Evolutionary conservation across 2,888 invertebrate species (phyloP).

Genomic region (Coenonympha glycerion): DNA sequence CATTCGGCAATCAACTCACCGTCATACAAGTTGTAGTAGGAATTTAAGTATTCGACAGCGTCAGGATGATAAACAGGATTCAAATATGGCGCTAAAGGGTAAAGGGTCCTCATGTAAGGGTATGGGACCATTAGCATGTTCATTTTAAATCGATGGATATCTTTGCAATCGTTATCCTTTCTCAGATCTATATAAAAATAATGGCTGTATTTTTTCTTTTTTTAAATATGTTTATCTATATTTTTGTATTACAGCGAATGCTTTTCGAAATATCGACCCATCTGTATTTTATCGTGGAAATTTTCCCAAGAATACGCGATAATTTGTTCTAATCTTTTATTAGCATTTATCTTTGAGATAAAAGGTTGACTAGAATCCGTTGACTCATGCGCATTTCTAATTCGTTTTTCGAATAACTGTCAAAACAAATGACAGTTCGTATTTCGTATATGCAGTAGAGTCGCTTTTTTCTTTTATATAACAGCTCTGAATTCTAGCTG

Average conservation of each 20-base stretch:
- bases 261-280: background rate
- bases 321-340: background rate
- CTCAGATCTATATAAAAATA: background rate
- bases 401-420: background rate
- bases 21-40: slow-evolving; percentile 59
- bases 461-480: too few relatives aligned
- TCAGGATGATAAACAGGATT: slow-evolving; percentile 49
- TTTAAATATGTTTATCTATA: background rate
- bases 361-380: background rate
- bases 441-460: too few relatives aligned
- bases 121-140: slow-evolving; percentile 10
- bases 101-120: slow-evolving; percentile 41
- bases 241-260: background rate
- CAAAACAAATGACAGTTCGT: slow-evolving; percentile 8
- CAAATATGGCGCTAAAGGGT: slow-evolving; percentile 50
- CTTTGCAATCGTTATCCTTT: background rate
- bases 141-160: slow-evolving; percentile 14
- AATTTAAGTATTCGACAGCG: slow-evolving; percentile 43
- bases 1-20: too few relatives aligned
- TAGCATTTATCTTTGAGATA: slow-evolving; percentile 1
- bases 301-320: background rate
- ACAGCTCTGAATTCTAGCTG: too few relatives aligned
- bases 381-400: background rate
- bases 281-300: background rate
- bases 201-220: background rate